A percentile compares a stretch with the other conserved stretches of the same genome.
Conservation (phyloP, 2,888 invertebrate genomes). For the Dolichopus griseipennis region DNA sequence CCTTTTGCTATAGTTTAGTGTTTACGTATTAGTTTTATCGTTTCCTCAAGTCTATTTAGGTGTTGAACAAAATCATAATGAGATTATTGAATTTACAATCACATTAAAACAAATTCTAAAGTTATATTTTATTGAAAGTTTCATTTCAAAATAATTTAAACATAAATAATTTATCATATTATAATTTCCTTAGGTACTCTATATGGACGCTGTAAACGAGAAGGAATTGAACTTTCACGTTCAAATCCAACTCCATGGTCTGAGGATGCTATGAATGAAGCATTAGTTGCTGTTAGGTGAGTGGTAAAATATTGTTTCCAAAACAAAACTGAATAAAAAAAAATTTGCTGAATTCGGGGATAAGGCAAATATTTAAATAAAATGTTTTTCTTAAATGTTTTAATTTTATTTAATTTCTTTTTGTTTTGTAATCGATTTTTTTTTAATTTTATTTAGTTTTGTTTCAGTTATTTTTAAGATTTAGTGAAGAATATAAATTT, state of each 20-base stretch:
- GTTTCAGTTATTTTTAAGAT: background rate
- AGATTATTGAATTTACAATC: too few species aligned
- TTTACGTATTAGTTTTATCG: too few species aligned
- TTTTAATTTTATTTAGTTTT: background rate
- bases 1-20: too few species aligned
- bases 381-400: background rate
- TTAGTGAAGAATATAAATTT: background rate
- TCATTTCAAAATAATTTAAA: too few species aligned
- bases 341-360: slow-evolving; percentile 6
- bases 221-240: slow-evolving; percentile 79
- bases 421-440: background rate
- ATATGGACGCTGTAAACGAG: slow-evolving; percentile 80
- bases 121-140: too few species aligned
- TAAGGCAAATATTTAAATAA: background rate
- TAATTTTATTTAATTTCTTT: background rate
- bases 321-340: slow-evolving; percentile 1
- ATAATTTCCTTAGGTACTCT: slow-evolving; percentile 53
- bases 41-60: too few species aligned
- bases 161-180: too few species aligned
- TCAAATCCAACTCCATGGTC: slow-evolving; percentile 90
- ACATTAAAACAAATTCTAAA: too few species aligned
- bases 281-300: slow-evolving; percentile 78
- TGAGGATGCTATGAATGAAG: slow-evolving; percentile 87
- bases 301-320: slow-evolving; percentile 17
- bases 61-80: too few species aligned